Conservation (phyloP, 2,888 invertebrate species). For the Heliothis peltigera region DNA sequence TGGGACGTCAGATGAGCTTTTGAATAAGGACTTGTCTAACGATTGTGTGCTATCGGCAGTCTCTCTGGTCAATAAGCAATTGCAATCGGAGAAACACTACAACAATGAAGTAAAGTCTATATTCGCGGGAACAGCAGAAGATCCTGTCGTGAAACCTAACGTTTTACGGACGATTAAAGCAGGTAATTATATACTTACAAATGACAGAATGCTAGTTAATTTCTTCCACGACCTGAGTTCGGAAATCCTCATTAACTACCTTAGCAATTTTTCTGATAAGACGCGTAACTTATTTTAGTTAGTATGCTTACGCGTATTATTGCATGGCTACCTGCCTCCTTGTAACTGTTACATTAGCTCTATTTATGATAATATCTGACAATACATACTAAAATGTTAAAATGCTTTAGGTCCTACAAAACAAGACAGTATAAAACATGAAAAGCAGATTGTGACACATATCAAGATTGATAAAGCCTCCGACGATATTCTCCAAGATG, state of each 20-base stretch:
- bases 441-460: conserved; percentile 47
- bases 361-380: too few species aligned
- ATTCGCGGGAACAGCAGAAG: conserved; percentile 63
- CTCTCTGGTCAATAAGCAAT: conserved; percentile 81
- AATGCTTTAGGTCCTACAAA: conserved; percentile 63
- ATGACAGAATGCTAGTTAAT: conserved; percentile 8
- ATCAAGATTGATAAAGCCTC: conserved; percentile 45
- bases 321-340: too few species aligned
- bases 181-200: conserved; percentile 67
- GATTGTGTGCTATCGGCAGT: conserved; percentile 74
- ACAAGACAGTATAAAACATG: conserved; percentile 52
- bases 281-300: too few species aligned
- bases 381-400: conserved; percentile 11
- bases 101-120: conserved; percentile 67
- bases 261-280: too few species aligned
- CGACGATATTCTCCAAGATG: conserved; percentile 49
- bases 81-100: conserved; percentile 72
- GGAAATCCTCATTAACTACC: too few species aligned
- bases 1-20: conserved; percentile 71
- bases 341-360: too few species aligned
- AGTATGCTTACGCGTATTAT: too few species aligned
- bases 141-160: conserved; percentile 62
- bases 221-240: too few species aligned
- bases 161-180: conserved; percentile 74
- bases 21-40: conserved; percentile 60